Evolutionary conservation across 2,888 invertebrate species (phyloP), one percentile per base, ranked within the genome.

Genomic region (Alcis repandata): DNA sequence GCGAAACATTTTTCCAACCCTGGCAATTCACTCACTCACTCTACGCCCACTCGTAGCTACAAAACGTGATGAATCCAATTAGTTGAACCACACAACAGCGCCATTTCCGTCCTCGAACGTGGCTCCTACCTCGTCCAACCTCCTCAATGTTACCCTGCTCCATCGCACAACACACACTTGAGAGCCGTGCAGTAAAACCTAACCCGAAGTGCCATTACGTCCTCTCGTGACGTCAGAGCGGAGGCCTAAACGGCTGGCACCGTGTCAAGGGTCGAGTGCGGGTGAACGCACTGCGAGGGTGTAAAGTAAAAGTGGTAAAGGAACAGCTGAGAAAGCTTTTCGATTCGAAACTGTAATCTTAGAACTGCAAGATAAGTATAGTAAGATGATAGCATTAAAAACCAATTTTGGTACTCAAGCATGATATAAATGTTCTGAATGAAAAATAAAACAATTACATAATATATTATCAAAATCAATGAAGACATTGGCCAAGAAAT

Each of bases 211-310:
- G 63, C 58, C 60, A 66, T 69, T 69, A 69, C 33, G 63, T 59
- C 19, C 56, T 61, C 48, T 10, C 40, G 67, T 65, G 65, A 56
- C 62, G 62, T 65, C 64, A 62, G 59, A 59, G 51, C 38, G 62
- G 32, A 57, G 51, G 40, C 45, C 64, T 53, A 46, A 65, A 57
- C 60, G 63, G 45, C 56, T 69, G 66, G 72, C 68, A 61, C 13
- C 43, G 63, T 48, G 59, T 65, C 64, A 56, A 61, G 68, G 52
- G 67, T 63, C 68, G 67, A 73, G 73, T 56, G 63, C 56, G 69
- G 71, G 70, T 73, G 73, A 73, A 69, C 71, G 73, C 49, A 67
- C 73, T 59, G 57, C 27, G 51, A 70, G 68, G 71, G 71, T 63
- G 63, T 64, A 58, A 36, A 13, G 36, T 19, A 43, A 19, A 9